Conservation (phyloP, 1,140 invertebrate genomes). For the Orchestia grillus region DNA sequence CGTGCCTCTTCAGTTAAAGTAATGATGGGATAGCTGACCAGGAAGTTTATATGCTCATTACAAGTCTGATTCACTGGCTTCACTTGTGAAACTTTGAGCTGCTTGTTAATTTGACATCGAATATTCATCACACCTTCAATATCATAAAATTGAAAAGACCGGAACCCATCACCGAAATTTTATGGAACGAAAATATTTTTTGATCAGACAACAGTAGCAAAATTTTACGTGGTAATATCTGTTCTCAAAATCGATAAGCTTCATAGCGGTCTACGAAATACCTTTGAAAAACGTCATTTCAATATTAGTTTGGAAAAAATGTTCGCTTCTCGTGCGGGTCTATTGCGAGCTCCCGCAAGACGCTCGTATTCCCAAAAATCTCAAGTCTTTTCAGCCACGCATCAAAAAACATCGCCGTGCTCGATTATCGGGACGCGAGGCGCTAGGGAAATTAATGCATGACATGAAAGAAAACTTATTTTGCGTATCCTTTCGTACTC, state of each 20-base stretch:
- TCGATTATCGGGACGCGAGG: background rate
- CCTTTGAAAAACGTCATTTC: background rate
- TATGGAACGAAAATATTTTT: background rate
- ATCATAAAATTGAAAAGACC: background rate
- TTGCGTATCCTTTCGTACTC: background rate
- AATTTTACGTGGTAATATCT: background rate
- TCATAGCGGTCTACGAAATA: no score
- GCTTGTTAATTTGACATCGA: background rate
- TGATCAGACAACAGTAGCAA: background rate
- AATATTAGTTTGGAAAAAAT: background rate
- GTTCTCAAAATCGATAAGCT: no score
- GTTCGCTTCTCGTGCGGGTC: no score
- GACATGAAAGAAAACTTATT: background rate
- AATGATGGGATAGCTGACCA: background rate
- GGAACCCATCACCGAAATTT: background rate
- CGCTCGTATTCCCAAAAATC: background rate
- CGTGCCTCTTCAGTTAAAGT: background rate
- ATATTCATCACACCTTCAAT: background rate
- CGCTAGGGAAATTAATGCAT: background rate
- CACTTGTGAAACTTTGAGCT: background rate
- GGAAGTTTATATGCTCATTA: background rate
- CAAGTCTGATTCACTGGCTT: background rate
- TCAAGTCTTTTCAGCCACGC: background rate
- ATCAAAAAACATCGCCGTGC: background rate
- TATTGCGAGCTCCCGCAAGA: background rate